Evolutionary conservation across 2,888 invertebrate species (phyloP), one percentile per base, ranked within the genome.

Genomic region (Resseliella maxima): DNA sequence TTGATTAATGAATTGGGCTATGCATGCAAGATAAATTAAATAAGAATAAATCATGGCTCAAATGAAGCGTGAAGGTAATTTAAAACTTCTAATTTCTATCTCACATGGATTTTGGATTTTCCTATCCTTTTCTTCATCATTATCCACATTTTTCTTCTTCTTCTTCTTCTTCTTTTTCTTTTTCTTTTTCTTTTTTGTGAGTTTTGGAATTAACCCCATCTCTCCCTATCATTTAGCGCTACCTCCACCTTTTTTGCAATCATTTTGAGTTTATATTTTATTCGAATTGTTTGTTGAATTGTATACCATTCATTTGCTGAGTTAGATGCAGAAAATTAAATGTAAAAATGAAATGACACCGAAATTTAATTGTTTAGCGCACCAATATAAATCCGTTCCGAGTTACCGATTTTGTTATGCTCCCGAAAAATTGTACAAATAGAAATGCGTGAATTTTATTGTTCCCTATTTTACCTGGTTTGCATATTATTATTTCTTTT

Each of bases 1-100:
- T 83, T 83, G 83, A 83, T 83, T 83, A 83, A 83, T 83, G 83
- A 83, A 38, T 83, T 83, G 83, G 24, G 38, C 83, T 36, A 83
- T 83, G 24, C 83, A 38, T 83, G 38, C 38, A 83, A 83, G 38
- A 83, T 83, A 83, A 83, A 83, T 83, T 83, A 83, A 83, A 38
- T 38, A 38, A 83, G 38, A 83, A 83, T 83, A 83, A 83, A 83
- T 83, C 83, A 83, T 83, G 83, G 38, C 83, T 38, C 83, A 83
- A 83, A 83, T 83, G 83, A 83, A 83, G 38, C 83, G 83, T n/a
- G n/a, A 38, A 83, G 83, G 36, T 83, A 38, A 83, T 83, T 38
- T 83, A 24, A 83, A 83, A 83, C 36, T 83, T 83, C 83, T 83
- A 83, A 83, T 83, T 83, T 83, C 38, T 83, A 83, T 38, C 83